Evolutionary conservation across 2,797 vertebrate species (phyloP).

Genomic region (Malurus splendens): DNA sequence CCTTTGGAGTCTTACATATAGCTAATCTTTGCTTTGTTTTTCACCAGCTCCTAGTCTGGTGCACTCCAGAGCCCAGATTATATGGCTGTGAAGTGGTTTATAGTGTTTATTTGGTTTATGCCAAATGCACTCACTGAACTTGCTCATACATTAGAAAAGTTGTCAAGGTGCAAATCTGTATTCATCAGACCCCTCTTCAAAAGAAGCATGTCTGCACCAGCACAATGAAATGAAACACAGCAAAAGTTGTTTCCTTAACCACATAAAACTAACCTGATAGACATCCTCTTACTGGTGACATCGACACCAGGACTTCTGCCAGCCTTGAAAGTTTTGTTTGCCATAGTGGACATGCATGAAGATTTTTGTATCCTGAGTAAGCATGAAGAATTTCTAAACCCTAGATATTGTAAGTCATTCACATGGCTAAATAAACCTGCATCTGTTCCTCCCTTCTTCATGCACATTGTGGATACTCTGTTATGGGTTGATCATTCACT

Average conservation of each 20-base stretch:
- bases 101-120: no score
- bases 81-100: not conserved
- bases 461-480: not conserved
- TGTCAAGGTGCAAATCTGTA: not conserved
- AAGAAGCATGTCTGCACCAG: not conserved
- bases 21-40: not conserved
- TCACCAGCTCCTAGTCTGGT: not conserved
- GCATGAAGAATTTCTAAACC: not conserved
- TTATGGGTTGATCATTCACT: not conserved
- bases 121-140: not conserved
- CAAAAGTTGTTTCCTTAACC: not conserved
- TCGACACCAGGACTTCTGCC: not conserved
- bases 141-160: not conserved
- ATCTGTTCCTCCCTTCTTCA: not conserved
- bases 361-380: not conserved
- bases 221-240: not conserved
- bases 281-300: not conserved
- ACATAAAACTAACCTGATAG: not conserved
- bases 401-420: not conserved
- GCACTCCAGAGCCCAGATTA: not conserved
- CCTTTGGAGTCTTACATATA: not conserved
- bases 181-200: not conserved
- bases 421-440: not conserved
- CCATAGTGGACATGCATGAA: not conserved
- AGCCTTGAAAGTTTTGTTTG: not conserved